Base-by-base conservation (phyloP, 2,888 invertebrate species). In the Eudasyphora cyanicolor region DNA sequence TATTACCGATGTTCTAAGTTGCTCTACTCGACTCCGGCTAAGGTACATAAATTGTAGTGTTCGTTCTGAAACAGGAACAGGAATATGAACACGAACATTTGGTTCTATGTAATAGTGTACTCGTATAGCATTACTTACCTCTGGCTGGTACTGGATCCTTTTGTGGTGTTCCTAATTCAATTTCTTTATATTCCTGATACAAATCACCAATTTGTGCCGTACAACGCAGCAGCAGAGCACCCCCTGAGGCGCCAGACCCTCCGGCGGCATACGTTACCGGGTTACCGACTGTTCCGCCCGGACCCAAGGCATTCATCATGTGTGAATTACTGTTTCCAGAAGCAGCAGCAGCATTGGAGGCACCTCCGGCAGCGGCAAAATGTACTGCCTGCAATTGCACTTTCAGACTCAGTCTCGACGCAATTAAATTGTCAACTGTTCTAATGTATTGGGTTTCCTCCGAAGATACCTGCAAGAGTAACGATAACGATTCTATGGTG, bases 81-180 rank as follows among this genome's bases (percentile, higher is more conserved):
- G n/a, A n/a, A 45, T 45, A 10, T 45, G 45, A 32, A 51, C 51
- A 38, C 51, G 71, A 51, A 49, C 17, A 71, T 6, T n/a, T n/a
- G n/a, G n/a, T n/a, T n/a, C n/a, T n/a, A n/a, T n/a, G n/a, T n/a
- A 42, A 17, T 27, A 2, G 7, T 60, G 10, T 32, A 51, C 29
- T 32, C 54, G 54, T 54, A 10, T 32, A 29, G 19, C 29, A 81
- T 77, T 73, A 88, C 89, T 93, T 91, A 96, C 96, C 96, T 94
- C 96, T 94, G 89, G 96, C 96, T 29, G 96, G 96, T 87, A 96
- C 94, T 10, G 96, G 96, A 92, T 96, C 96, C 86, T 85, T 90
- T 73, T 95, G 94, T 83, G 95, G 95, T 76, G 95, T 94, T 85
- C 95, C 95, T 89, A 96, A 94, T 90, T 95, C 95, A 87, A 95